phyloP scores from a whole-genome alignment of 2,797 vertebrate species.

The Molossus molossus region DNA sequence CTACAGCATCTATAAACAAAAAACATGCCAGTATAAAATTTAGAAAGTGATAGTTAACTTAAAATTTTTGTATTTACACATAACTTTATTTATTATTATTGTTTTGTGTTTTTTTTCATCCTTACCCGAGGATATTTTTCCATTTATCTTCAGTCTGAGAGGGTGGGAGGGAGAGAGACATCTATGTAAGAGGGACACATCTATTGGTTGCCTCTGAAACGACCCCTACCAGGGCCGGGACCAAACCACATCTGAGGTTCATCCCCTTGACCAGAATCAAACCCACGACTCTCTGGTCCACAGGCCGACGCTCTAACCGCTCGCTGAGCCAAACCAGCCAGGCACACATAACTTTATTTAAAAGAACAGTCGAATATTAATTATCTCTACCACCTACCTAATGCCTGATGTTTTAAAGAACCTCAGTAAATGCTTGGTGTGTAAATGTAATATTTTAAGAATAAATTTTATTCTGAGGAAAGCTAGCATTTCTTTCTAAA shows the following conservation, averaged over 20 bases:
- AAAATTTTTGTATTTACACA: background rate
- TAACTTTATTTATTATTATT: background rate
- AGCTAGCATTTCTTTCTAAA: slow-evolving; percentile 32
- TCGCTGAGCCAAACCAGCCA: no score
- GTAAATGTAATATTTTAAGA: slow-evolving; percentile 23
- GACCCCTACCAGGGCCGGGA: no score
- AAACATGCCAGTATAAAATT: slow-evolving; percentile 10
- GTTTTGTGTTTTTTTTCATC: no score
- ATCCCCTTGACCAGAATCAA: no score
- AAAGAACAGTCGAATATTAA: slow-evolving; percentile 36
- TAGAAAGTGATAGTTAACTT: background rate
- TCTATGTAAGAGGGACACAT: no score
- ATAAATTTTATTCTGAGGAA: slow-evolving; percentile 34
- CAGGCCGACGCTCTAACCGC: no score
- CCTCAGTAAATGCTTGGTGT: background rate
- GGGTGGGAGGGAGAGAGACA: no score
- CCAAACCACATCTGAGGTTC: no score
- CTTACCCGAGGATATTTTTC: no score
- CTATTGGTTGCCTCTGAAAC: no score
- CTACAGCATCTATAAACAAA: background rate
- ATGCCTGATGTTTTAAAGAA: slow-evolving; percentile 26
- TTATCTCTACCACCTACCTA: background rate
- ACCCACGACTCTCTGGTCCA: no score
- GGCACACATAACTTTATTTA: background rate
- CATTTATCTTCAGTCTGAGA: no score